Base-by-base conservation (phyloP, 2,113 vertebrate genomes). In the Genyomyrus donnyi region DNA sequence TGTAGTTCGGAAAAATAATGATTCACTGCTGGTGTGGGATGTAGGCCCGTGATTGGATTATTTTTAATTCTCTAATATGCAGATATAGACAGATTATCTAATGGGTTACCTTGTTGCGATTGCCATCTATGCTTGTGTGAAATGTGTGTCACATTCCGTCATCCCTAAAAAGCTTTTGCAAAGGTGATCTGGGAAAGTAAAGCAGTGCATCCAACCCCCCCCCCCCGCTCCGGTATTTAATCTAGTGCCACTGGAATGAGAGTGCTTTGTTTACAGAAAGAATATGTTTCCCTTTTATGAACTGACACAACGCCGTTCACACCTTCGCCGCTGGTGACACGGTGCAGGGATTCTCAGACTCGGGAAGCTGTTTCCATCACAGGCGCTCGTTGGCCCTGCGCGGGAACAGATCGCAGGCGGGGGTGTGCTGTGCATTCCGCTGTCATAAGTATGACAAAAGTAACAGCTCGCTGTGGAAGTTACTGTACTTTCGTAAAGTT, bases 241-340 rank as follows among this genome's bases (percentile, higher is more conserved):
- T 35, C 24, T 19, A 35, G 31, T 53, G n/a, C 27, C 35, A 50
- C 46, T 35, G 50, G 85, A 39, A 87, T 53, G 85, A 56, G 85
- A 53, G 11, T 8, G n/a, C 50, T 87, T 53, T 87, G 85, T 87
- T 87, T 87, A 87, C 85, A 56, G 49, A 85, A 13, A 53, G 85
- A 87, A 52, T 35, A 87, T 35, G 85, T 87, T 85, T 87, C 85
- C 85, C 85, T 87, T 87, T 87, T 87, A 87, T 87, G 85, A 87
- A 56, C 50, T 87, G 49, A 53, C 53, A 87, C 7, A 31, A 42
- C 10, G 85, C n/a, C 6, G 49, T 53, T 87, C 85, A 53, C 48
- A 53, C 48, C 11, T 87, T 53, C 19, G 17, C 39, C 3, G 15
- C 49, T 35, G 49, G n/a, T 35, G 87, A 88, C 86, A 84, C 52